A percentile compares a stretch with the other conserved stretches of the same genome.
Evolutionary conservation across 1,140 invertebrate species (phyloP).

Genomic region (Camponotus floridanus): DNA sequence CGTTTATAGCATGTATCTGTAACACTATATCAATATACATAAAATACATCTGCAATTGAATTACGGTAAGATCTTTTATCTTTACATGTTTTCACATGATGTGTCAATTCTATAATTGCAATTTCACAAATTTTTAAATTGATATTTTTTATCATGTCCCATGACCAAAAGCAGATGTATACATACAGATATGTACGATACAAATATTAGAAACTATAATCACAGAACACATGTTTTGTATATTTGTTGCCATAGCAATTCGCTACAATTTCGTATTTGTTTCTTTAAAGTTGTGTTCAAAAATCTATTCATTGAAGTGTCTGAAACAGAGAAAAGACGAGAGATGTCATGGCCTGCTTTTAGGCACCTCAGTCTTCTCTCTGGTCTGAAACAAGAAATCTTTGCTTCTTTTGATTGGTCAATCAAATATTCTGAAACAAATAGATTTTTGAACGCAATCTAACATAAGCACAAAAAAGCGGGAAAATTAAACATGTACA

Average conservation of each 20-base stretch:
- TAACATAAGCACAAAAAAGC: no score
- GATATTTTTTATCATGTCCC: background rate
- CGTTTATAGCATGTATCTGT: background rate
- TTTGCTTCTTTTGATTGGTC: no score
- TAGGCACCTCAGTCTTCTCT: no score
- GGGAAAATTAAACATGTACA: no score
- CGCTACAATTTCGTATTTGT: no score
- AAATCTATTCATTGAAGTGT: no score
- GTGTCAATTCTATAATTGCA: background rate
- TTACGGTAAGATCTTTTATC: background rate
- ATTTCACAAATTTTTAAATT: background rate
- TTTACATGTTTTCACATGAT: background rate
- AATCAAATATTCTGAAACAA: no score
- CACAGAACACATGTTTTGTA: slow-evolving; percentile 50
- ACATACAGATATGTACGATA: background rate
- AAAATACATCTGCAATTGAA: background rate
- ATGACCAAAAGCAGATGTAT: background rate
- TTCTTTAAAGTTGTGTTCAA: no score
- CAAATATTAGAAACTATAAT: slow-evolving; percentile 12
- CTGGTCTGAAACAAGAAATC: no score
- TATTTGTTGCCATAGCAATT: slow-evolving; percentile 64
- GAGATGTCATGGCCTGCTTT: no score
- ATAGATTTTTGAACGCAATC: no score
- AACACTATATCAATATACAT: background rate
- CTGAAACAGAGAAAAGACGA: no score